Conservation (phyloP, 2,797 vertebrate species). For the Gastrophryne carolinensis region DNA sequence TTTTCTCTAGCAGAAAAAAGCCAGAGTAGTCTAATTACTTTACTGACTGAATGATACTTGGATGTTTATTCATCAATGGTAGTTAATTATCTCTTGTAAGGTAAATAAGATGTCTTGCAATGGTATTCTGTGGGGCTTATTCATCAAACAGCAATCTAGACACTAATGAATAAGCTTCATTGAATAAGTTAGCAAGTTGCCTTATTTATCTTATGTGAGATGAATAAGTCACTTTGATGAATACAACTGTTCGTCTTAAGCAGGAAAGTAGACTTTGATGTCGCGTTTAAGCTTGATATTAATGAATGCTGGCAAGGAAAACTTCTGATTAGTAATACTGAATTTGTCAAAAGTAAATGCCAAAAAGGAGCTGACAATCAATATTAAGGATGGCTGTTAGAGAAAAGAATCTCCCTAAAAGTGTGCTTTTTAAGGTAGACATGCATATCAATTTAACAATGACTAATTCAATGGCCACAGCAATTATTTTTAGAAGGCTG, state of each 20-base stretch:
- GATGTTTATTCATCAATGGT: slow-evolving; percentile 14
- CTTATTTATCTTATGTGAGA: slow-evolving; percentile 37
- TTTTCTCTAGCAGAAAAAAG: neutral
- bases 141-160: slow-evolving; percentile 35
- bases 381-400: slow-evolving; percentile 17
- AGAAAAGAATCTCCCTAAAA: slow-evolving; percentile 17
- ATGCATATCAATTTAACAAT: slow-evolving; percentile 17
- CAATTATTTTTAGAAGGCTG: neutral
- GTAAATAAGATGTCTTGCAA: slow-evolving; percentile 38
- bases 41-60: slow-evolving; percentile 18
- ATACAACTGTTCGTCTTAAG: slow-evolving; percentile 31
- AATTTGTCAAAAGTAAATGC: slow-evolving; percentile 30
- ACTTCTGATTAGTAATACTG: slow-evolving; percentile 22
- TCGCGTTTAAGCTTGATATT: slow-evolving; percentile 24
- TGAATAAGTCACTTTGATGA: slow-evolving; percentile 43
- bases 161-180: slow-evolving; percentile 32
- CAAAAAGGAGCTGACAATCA: slow-evolving; percentile 13
- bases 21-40: slow-evolving; percentile 6
- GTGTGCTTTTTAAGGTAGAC: slow-evolving; percentile 22
- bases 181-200: slow-evolving; percentile 34
- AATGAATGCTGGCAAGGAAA: slow-evolving; percentile 31
- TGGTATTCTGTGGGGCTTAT: slow-evolving; percentile 23
- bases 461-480: neutral
- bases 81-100: slow-evolving; percentile 25
- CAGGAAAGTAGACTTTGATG: slow-evolving; percentile 17